Evolutionary conservation across 37 sponge, comb jelly and placozoan genomes (phyloP).

Genomic region (Halisarca cf. caerulea): DNA sequence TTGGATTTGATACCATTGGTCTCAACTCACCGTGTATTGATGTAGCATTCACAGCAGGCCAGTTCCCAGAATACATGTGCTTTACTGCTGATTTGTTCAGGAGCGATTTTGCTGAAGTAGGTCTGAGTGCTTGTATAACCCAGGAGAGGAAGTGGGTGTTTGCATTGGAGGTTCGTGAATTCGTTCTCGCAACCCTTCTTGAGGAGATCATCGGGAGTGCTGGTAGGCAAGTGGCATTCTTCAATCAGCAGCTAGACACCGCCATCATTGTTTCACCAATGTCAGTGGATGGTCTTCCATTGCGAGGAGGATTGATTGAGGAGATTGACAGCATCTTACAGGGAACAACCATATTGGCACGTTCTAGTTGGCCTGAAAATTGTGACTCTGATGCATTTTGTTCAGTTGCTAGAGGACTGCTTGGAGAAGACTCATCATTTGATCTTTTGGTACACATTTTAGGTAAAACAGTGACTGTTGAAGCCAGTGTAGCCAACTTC

Average conservation of each 20-base stretch:
- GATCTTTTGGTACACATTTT: constrained; percentile 6
- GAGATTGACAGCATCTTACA: not conserved
- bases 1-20: not conserved
- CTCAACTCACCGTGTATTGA: not conserved
- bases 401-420: not conserved
- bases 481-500: constrained; percentile 5
- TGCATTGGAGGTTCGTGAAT: not conserved
- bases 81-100: constrained; percentile 1
- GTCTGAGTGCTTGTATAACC: not conserved
- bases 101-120: not conserved
- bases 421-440: constrained; percentile 24
- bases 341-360: not conserved
- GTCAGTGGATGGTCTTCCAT: not conserved
- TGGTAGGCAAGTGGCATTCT: not conserved
- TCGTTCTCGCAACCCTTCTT: constrained; percentile 4
- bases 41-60: not conserved
- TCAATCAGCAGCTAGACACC: constrained; percentile 6
- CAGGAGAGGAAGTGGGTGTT: not conserved
- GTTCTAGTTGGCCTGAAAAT: not conserved
- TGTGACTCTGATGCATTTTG: constrained; percentile 30
- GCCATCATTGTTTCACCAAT: constrained; percentile 14
- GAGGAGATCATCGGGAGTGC: not conserved
- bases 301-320: not conserved
- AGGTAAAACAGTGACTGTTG: not conserved
- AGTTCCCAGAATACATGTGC: constrained; percentile 8